Evolutionary conservation across 2,888 invertebrate species (phyloP), one percentile per base, ranked within the genome.

Genomic region (Synanthedon formicaeformis): DNA sequence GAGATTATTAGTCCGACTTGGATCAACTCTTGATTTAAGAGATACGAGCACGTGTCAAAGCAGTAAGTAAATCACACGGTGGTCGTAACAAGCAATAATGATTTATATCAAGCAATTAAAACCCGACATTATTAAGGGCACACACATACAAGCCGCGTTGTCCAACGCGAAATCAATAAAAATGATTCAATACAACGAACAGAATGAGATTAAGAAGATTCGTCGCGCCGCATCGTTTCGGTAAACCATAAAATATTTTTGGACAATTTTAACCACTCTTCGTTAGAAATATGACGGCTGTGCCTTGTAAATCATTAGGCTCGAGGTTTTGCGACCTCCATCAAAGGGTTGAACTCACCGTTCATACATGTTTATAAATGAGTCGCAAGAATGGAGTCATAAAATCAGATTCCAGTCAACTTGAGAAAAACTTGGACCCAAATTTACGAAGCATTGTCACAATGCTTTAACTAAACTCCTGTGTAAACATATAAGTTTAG

Each of bases 21-120:
- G 66, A 65, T 61, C 27, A 34, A 13, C 63, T 13, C 56, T 66
- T 80, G 81, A 84, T 84, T 83, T 83, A 85, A 79, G 66, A 63
- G 69, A 69, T 71, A 66, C 64, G 65, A 67, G 61, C 67, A 68
- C 72, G 68, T 81, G 85, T 84, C 85, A 84, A 78, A 75, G 77
- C 77, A 70, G 78, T 76, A 77, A 78, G 85, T 87, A 87, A 87
- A 86, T 87, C 87, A 86, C 73, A 34, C 55, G 56, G 52, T 56
- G 72, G 71, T 82, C 79, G 78, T 84, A 75, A 86, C 77, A 72
- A 77, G 71, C 62, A 65, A 69, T 77, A 73, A 77, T 86, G 86
- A 87, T 87, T 86, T 87, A 87, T 83, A 78, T 67, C 58, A 70
- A 75, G 73, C 85, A 87, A 87, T 86, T 86, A 87, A 86, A 86